Conservation (phyloP, 2,113 vertebrate genomes). For the Pluvialis apricaria region DNA sequence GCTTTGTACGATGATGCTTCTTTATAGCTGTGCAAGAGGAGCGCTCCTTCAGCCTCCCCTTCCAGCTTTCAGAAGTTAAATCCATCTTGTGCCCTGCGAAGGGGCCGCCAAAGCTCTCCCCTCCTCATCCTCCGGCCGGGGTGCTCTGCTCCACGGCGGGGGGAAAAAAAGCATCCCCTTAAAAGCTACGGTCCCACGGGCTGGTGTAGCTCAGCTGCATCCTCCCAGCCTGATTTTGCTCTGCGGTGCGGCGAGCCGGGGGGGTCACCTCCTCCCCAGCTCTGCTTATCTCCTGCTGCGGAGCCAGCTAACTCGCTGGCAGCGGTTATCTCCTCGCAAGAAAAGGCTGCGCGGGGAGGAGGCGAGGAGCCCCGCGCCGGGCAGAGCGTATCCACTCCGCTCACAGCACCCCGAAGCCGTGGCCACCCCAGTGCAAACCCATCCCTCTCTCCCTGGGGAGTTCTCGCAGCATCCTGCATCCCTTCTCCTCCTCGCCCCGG, state of each 20-base stretch:
- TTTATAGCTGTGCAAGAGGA: not conserved
- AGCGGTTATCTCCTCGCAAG: not conserved
- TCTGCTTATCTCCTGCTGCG: not conserved
- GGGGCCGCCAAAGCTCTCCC: not conserved
- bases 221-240: not conserved
- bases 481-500: accelerated
- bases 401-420: too few species aligned
- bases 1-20: not conserved
- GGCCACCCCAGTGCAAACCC: not conserved
- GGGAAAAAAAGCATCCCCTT: not conserved
- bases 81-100: not conserved
- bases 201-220: accelerated
- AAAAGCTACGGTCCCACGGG: accelerated
- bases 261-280: not conserved
- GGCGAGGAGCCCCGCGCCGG: not conserved
- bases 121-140: not conserved
- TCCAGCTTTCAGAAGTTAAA: not conserved
- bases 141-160: accelerated
- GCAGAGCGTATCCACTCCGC: accelerated
- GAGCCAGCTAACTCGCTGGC: not conserved
- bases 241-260: accelerated
- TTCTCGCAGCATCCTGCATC: not conserved
- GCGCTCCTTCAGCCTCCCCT: not conserved
- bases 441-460: not conserved
- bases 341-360: not conserved